Conservation (phyloP, 2,797 vertebrate species). For the Platalea minor region DNA sequence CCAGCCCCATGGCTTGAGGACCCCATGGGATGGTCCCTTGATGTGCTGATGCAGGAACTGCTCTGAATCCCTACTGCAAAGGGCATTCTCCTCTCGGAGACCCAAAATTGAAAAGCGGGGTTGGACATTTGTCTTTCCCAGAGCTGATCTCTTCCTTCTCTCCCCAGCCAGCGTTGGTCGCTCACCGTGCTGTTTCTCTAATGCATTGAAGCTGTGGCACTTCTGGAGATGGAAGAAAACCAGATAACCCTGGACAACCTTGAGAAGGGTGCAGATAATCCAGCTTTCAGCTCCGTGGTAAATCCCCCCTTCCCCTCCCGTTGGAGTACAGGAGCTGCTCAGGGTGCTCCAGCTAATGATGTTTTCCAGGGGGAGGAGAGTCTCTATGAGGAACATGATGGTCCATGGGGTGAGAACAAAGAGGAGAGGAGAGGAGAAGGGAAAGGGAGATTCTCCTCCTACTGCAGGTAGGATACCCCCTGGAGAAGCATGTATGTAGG, state of each 20-base stretch:
- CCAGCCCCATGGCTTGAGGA: background rate
- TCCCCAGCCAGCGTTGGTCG: background rate
- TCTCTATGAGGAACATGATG: background rate
- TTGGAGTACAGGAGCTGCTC: accelerated
- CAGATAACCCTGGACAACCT: background rate
- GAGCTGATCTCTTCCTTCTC: background rate
- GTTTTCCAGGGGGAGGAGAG: conserved; percentile 40
- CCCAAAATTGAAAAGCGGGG: background rate
- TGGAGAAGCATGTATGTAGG: background rate
- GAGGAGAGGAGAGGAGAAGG: background rate
- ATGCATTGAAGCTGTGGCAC: background rate
- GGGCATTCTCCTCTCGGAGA: background rate
- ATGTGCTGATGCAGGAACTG: background rate
- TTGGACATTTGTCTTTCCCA: background rate
- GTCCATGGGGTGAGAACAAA: background rate
- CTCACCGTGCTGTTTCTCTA: background rate
- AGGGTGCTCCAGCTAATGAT: background rate
- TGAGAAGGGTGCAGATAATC: conserved; percentile 49
- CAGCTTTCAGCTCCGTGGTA: conserved; percentile 27
- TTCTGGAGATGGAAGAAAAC: conserved; percentile 47
- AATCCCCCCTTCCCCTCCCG: background rate
- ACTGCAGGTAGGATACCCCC: background rate
- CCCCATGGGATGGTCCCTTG: background rate
- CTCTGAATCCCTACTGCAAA: background rate
- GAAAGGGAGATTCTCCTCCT: background rate